Base-by-base conservation (phyloP, 2,113 vertebrate genomes). In the Vireo altiloquus region DNA sequence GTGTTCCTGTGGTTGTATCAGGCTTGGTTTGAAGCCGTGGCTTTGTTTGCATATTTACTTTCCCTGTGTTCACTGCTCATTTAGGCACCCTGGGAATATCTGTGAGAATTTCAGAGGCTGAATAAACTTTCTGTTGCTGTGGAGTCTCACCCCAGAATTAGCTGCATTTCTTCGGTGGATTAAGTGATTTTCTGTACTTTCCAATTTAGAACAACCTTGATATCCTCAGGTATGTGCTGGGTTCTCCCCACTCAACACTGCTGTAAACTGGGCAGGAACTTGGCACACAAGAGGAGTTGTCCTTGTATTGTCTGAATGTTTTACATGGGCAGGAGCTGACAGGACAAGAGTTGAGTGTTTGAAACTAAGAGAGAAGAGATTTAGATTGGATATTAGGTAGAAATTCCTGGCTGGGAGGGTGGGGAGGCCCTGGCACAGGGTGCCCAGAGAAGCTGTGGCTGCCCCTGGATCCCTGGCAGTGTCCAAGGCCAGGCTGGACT, bases 401-500 rank as follows among this genome's bases (percentile, higher is more conserved):
- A 68, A 82, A 61, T 47, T 31, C 10, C 22, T 61, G 14, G 8
- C 25, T 59, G 30, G 15, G 39, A 35, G 30, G 23, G 28, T 46
- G 39, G 11, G 0, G 7, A 60, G 46, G 3, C 5, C 5, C 19
- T 46, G 60, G 60, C 8, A 39, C 4, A 39, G 28, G 9, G 0
- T 60, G 7, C 11, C 9, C 53, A 82, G 69, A 53, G 9, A 1
- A 40, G 19, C 19, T 75, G 53, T 53, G 47, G 46, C 30, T 53
- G 40, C 1, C 10, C 9, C 40, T 70, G 65, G 35, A 54, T 40
- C 56, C 56, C 40, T 76, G 63, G 30, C 3, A 61, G 7, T 35
- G 47, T 15, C 8, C 79, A 9, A 49, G 21, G n/a, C 10, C 47
- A 49, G 31, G 35, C 0, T 69, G 54, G 40, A 69, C 0, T 0